These are phyloP conservation scores for Petrocephalus microphthalmus DNA, from an alignment of 2,113 vertebrate species.

Conservation along the genomic window DNA sequence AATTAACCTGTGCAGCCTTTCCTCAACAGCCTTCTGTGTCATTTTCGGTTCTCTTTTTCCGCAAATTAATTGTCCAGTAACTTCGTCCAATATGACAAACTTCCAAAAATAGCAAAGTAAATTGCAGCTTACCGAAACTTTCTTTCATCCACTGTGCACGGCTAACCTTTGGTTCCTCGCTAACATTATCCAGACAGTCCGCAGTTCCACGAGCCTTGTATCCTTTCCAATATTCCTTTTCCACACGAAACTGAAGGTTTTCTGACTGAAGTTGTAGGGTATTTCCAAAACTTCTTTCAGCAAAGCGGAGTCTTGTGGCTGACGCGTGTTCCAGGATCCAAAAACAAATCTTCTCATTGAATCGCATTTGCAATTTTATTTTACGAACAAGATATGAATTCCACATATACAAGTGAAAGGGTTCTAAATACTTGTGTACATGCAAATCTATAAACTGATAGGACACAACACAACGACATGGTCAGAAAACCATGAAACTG, in stretches of 20 bases:
- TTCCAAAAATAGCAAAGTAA: background rate
- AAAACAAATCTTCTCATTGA: no score
- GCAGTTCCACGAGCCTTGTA: background rate
- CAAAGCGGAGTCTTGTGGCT: no score
- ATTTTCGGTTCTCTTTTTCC: background rate
- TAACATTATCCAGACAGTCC: background rate
- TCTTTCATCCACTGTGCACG: background rate
- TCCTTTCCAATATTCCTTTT: background rate
- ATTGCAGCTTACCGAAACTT: background rate
- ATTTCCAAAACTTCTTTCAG: no score
- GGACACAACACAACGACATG: no score
- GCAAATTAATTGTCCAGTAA: background rate
- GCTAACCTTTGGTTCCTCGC: background rate
- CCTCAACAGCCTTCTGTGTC: background rate
- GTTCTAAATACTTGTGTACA: no score
- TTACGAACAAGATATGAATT: no score
- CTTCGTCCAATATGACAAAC: background rate
- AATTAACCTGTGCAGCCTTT: no score
- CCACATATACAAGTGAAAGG: no score
- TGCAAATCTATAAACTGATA: no score
- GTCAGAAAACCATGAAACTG: no score
- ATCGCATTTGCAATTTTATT: no score
- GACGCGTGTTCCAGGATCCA: no score
- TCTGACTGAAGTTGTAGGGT: background rate
- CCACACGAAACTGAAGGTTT: background rate